Conservation (phyloP, 2,888 invertebrate genomes). For the Orchesella flavescens region DNA sequence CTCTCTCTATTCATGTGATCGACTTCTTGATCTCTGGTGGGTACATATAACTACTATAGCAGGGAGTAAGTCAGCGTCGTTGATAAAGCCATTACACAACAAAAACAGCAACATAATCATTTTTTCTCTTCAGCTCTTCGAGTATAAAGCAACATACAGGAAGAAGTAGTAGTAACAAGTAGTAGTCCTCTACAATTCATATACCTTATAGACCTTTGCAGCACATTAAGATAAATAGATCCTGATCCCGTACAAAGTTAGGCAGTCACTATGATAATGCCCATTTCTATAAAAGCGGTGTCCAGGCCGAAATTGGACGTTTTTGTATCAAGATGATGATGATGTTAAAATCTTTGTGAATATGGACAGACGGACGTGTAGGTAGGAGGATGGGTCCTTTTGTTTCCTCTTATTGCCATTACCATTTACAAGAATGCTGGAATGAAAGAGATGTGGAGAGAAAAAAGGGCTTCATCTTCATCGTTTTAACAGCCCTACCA, state of each 20-base stretch:
- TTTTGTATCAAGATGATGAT: constrained; percentile 46
- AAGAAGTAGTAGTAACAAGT: no score
- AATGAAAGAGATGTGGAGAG: constrained; percentile 11
- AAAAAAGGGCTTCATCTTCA: constrained; percentile 61
- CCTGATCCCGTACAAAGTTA: background rate
- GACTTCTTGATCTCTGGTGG: constrained; percentile 55
- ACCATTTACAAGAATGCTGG: constrained; percentile 24
- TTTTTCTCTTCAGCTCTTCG: constrained; percentile 4
- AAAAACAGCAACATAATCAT: constrained; percentile 28
- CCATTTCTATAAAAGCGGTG: constrained; percentile 32
- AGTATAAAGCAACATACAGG: no score
- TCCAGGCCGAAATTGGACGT: constrained; percentile 56
- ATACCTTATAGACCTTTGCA: background rate
- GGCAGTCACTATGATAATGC: background rate
- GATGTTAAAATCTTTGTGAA: constrained; percentile 50
- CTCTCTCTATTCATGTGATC: constrained; percentile 38
- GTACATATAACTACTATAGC: background rate
- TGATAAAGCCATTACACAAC: constrained; percentile 43
- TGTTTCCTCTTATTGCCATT: constrained; percentile 62
- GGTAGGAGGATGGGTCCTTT: constrained; percentile 54
- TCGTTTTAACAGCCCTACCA: constrained; percentile 63
- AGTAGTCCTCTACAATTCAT: background rate
- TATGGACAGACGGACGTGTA: constrained; percentile 35
- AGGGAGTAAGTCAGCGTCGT: constrained; percentile 1
- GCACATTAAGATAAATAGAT: constrained; percentile 4